phyloP scores from a whole-genome alignment of 1,140 invertebrate genomes.

The Drosophila melanica region DNA sequence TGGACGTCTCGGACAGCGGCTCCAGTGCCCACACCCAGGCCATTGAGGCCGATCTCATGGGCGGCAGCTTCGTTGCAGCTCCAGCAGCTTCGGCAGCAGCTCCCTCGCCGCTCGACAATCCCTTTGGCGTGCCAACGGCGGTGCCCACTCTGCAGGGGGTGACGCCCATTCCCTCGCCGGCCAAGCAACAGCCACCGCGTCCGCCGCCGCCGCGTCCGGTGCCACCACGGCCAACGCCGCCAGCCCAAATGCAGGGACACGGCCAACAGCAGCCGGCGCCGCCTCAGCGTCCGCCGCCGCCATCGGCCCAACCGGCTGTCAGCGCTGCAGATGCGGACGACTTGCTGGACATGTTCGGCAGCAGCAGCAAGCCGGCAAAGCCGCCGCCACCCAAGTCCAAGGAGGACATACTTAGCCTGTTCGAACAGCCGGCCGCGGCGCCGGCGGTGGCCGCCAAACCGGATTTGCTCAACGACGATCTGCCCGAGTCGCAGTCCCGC shows the following conservation, averaged over 20 bases:
- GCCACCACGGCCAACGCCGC: conserved; percentile 84
- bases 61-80: conserved; percentile 6
- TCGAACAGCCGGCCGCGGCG: conserved; percentile 84
- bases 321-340: conserved; percentile 67
- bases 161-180: conserved; percentile 59
- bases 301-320: conserved; percentile 46
- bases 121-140: conserved; percentile 70
- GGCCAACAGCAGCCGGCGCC: conserved; percentile 56
- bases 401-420: conserved; percentile 88
- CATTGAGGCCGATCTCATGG: conserved; percentile 66
- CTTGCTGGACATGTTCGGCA: conserved; percentile 84
- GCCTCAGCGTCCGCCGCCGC: conserved; percentile 65
- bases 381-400: conserved; percentile 85
- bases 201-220: conserved; percentile 83
- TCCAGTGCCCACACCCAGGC: conserved; percentile 65
- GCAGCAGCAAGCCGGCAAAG: conserved; percentile 73
- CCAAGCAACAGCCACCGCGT: conserved; percentile 70
- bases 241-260: conserved; percentile 64
- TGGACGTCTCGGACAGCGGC: conserved; percentile 78
- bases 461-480: conserved; percentile 86
- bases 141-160: conserved; percentile 69
- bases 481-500: conserved; percentile 58
- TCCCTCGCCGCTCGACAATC: conserved; percentile 72
- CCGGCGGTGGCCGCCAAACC: conserved; percentile 65
- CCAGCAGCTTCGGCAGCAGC: conserved; percentile 1